Percentiles rank a stretch among this genome's conserved stretches.
Conservation (phyloP, 2,797 vertebrate genomes). For the Platalea minor region DNA sequence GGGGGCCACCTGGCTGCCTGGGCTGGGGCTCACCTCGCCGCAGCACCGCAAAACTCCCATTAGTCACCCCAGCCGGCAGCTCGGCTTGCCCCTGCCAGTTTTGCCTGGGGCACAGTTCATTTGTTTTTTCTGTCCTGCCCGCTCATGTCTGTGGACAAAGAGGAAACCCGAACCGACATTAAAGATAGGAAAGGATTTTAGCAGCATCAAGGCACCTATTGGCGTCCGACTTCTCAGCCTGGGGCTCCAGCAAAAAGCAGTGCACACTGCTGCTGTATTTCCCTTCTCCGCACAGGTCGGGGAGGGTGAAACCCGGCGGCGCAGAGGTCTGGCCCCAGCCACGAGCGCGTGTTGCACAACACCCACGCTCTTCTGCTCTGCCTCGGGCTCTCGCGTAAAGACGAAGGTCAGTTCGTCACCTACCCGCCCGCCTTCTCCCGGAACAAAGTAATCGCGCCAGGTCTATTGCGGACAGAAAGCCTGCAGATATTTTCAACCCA, state of each 20-base stretch:
- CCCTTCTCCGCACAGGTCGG: accelerated
- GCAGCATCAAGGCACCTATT: background rate
- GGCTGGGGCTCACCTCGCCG: background rate
- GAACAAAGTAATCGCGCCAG: background rate
- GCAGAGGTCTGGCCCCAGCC: background rate
- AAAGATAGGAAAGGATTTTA: background rate
- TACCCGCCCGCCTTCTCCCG: background rate
- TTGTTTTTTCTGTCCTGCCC: background rate
- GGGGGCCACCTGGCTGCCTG: background rate
- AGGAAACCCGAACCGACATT: background rate
- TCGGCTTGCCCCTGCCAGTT: background rate
- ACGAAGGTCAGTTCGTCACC: background rate
- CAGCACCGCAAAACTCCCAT: background rate
- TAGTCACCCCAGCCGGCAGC: background rate
- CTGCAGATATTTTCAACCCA: background rate
- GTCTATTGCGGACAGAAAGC: background rate
- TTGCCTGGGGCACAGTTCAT: background rate
- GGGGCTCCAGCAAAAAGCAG: background rate
- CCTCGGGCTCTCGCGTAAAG: background rate
- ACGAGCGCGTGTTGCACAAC: background rate
- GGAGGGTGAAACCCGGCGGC: accelerated
- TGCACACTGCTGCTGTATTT: background rate
- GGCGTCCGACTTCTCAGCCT: background rate
- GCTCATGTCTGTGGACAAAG: background rate
- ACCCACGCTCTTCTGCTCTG: accelerated